Percentiles rank a stretch among this genome's conserved stretches.
These are phyloP conservation scores for Pseudopleuronectes americanus DNA, from an alignment of 2,797 vertebrate genomes.

Conservation along the genomic window DNA sequence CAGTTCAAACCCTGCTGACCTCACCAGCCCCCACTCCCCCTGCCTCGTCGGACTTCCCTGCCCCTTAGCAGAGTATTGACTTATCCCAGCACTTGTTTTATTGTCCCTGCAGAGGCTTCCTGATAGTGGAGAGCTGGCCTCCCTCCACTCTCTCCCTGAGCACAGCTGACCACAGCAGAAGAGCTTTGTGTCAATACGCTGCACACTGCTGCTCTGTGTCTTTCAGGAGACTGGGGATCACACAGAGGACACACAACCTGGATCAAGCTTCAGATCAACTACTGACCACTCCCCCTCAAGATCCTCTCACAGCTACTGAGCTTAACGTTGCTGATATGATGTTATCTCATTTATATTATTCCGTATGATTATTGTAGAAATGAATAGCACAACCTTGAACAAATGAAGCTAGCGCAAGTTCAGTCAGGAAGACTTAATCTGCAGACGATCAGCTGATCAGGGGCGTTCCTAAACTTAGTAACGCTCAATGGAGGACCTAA, in stretches of 20 bases:
- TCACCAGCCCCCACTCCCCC: no score
- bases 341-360: no score
- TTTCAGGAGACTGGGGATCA: not conserved
- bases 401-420: no score
- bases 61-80: conserved; percentile 26
- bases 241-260: not conserved
- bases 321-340: not conserved
- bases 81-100: conserved; percentile 34
- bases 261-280: conserved; percentile 5
- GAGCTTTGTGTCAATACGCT: no score
- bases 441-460: no score
- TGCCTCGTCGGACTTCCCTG: not conserved
- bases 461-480: no score
- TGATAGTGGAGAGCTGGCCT: conserved; percentile 2
- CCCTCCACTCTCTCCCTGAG: not conserved
- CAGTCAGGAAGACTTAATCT: no score
- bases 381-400: not conserved
- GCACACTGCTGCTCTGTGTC: not conserved
- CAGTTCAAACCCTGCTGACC: no score
- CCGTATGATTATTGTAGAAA: not conserved
- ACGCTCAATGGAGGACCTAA: no score
- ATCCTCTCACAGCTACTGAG: not conserved
- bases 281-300: not conserved
- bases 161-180: not conserved
- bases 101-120: conserved; percentile 26